Evolutionary conservation across 2,888 invertebrate species (phyloP).

Genomic region (Quadriops clusia): DNA sequence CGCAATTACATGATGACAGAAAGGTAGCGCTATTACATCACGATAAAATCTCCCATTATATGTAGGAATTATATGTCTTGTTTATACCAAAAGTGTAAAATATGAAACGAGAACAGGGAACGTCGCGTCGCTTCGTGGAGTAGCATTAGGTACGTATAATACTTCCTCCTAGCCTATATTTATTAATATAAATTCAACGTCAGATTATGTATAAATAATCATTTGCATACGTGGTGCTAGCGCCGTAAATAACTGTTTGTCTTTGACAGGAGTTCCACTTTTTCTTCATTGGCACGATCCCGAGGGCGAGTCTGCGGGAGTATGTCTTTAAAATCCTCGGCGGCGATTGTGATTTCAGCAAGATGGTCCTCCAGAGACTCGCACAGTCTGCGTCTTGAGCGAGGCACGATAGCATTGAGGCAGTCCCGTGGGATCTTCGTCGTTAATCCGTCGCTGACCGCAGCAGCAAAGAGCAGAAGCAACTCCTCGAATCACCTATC

Average conservation of each 20-base stretch:
- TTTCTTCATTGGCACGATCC: slow-evolving; percentile 19
- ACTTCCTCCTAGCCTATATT: too few relatives aligned
- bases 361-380: slow-evolving; percentile 22
- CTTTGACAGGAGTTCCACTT: slow-evolving; percentile 12
- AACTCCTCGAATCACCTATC: slow-evolving; percentile 26
- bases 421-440: slow-evolving; percentile 19
- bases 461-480: too few relatives aligned
- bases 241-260: slow-evolving; percentile 10
- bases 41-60: too few relatives aligned
- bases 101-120: too few relatives aligned
- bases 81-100: too few relatives aligned
- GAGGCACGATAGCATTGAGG: slow-evolving; percentile 19
- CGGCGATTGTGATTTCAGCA: slow-evolving; percentile 23
- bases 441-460: slow-evolving; percentile 27
- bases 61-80: too few relatives aligned
- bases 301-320: slow-evolving; percentile 10
- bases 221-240: slow-evolving; percentile 5
- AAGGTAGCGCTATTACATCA: too few relatives aligned
- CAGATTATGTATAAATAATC: too few relatives aligned
- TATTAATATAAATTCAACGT: too few relatives aligned
- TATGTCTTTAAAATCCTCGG: slow-evolving; percentile 24
- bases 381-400: slow-evolving; percentile 16
- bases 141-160: too few relatives aligned
- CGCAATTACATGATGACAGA: too few relatives aligned
- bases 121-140: too few relatives aligned